Percentiles rank a stretch among this genome's conserved stretches.
Evolutionary conservation across 1,140 invertebrate species (phyloP).

Genomic region (Helicoverpa zea): DNA sequence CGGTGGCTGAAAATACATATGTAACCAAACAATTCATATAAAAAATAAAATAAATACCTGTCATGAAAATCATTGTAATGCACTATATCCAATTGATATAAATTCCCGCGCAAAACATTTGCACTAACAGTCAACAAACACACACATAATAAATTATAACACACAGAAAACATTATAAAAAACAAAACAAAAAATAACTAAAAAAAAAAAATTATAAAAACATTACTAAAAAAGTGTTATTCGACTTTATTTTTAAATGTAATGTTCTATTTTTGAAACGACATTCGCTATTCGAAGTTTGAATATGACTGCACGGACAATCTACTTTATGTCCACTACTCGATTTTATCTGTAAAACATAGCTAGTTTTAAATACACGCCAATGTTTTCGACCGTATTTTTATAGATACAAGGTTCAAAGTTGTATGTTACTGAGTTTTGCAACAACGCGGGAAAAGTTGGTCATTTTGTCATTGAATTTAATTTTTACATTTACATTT

Average conservation of each 20-base stretch:
- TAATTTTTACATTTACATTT: neutral
- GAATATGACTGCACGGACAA: constrained; percentile 24
- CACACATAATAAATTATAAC: constrained; percentile 28
- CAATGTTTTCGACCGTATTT: constrained; percentile 13
- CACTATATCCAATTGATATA: constrained; percentile 61
- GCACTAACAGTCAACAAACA: constrained; percentile 31
- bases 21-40: no score
- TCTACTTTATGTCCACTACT: constrained; percentile 5
- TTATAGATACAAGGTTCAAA: constrained; percentile 1
- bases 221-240: neutral
- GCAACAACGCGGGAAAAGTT: neutral
- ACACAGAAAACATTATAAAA: constrained; percentile 46
- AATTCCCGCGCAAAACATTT: constrained; percentile 48
- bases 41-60: constrained; percentile 48
- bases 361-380: neutral
- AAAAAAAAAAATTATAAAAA: constrained; percentile 29
- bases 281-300: constrained; percentile 37
- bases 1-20: no score
- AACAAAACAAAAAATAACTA: constrained; percentile 33
- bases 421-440: neutral
- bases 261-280: constrained; percentile 1
- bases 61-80: constrained; percentile 70
- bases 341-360: constrained; percentile 19
- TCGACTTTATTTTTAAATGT: neutral
- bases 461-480: neutral